Evolutionary conservation across 2,888 invertebrate species (phyloP).

Genomic region (Pterostichus niger): DNA sequence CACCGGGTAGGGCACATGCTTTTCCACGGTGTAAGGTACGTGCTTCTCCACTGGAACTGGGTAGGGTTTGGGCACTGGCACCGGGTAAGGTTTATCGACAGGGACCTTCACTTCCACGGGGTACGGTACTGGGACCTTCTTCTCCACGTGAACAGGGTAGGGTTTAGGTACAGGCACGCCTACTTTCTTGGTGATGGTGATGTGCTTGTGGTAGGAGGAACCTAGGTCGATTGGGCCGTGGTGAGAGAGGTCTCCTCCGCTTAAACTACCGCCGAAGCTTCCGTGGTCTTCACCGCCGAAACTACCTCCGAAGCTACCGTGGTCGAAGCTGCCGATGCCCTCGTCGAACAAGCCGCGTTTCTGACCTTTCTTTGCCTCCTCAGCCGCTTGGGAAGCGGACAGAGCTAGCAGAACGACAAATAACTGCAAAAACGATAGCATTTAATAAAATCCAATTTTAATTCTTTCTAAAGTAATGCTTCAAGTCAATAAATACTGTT

Average conservation of each 20-base stretch:
- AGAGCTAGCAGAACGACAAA: constrained; percentile 65
- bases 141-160: constrained; percentile 79
- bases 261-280: constrained; percentile 69
- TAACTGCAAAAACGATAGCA: neutral
- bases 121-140: constrained; percentile 78
- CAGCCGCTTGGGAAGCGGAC: constrained; percentile 59
- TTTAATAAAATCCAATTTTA: neutral
- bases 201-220: constrained; percentile 72
- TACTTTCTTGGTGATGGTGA: constrained; percentile 77
- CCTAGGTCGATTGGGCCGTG: constrained; percentile 71
- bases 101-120: constrained; percentile 76
- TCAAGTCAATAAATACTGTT: no score
- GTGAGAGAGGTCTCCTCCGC: neutral
- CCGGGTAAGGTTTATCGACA: constrained; percentile 77
- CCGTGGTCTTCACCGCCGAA: constrained; percentile 29
- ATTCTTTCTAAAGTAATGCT: neutral
- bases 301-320: constrained; percentile 68
- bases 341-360: constrained; percentile 60
- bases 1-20: constrained; percentile 76
- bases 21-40: constrained; percentile 79
- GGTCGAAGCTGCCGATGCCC: constrained; percentile 53
- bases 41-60: constrained; percentile 79
- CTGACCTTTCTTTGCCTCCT: constrained; percentile 68
- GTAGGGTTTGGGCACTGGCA: constrained; percentile 77
- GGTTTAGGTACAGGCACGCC: constrained; percentile 79